Conservation (phyloP, 2,888 invertebrate species). For the Drosophila mercatorum region DNA sequence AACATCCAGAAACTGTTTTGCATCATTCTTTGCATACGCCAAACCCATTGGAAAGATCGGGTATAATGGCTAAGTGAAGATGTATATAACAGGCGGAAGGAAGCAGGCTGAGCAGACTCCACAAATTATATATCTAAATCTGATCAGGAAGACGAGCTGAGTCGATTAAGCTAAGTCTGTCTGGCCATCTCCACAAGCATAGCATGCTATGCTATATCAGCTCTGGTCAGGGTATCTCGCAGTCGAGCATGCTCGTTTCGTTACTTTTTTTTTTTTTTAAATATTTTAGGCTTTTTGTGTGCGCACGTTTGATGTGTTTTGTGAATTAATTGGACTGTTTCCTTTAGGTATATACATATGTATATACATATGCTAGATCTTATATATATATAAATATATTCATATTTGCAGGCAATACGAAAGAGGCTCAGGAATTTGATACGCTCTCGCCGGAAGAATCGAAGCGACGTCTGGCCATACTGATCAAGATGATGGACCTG, state of each 20-base stretch:
- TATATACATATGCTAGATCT: neutral
- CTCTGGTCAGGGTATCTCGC: neutral
- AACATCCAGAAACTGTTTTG: conserved; percentile 9
- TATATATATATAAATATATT: neutral
- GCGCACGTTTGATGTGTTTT: conserved; percentile 34
- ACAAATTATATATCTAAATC: neutral
- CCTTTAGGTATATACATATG: neutral
- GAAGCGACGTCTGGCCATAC: conserved; percentile 89
- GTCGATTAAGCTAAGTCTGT: neutral
- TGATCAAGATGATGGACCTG: conserved; percentile 94
- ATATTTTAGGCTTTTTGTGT: conserved; percentile 47
- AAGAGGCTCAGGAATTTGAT: conserved; percentile 96
- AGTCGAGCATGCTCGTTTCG: neutral
- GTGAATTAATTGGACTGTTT: conserved; percentile 6
- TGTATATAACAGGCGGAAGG: neutral
- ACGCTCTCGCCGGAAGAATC: conserved; percentile 94
- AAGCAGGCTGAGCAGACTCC: neutral
- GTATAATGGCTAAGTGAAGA: neutral
- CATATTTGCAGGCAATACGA: conserved; percentile 89
- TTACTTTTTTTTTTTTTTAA: conserved; percentile 19
- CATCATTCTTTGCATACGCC: conserved; percentile 8
- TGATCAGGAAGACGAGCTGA: neutral
- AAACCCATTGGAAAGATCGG: neutral
- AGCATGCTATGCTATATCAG: neutral
- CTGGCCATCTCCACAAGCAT: too few relatives aligned